Base-by-base conservation (phyloP, 2,113 vertebrate species). In the Arenaria interpres region DNA sequence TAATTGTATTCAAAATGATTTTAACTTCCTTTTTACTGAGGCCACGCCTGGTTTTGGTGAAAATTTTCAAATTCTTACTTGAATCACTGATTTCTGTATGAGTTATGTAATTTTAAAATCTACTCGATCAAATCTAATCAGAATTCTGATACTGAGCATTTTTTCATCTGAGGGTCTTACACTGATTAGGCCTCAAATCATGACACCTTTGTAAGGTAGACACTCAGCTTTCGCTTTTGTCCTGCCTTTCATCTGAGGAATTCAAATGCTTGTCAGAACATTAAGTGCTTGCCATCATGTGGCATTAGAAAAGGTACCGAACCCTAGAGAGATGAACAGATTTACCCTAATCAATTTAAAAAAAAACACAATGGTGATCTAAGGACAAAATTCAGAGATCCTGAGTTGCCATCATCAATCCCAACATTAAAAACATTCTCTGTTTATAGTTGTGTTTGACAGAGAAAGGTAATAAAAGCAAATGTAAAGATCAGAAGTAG, bases 151-250 rank as follows among this genome's bases (percentile, higher is more conserved):
- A 59, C 30, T 54, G 43, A 79, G n/a, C 67, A 74, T 9, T 72
- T 88, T 90, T 78, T 82, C 50, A 33, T 87, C 57, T 85, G 54
- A 74, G 66, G 66, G 12, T 56, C 33, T 93, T 53, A 62, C 35
- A 32, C 57, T 83, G 72, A 91, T 94, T 90, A 83, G 57, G n/a
- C 71, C 43, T 72, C 54, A 85, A 89, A 82, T 93, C 85, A 62
- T 2, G 10, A 41, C n/a, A 82, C 35, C 87, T 95, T 95, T 89
- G 35, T 82, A 85, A 69, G 35, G 35, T 2, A 82, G 60, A 4
- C 75, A 48, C 53, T 79, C 64, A 92, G 53, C 43, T 85, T 90
- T 92, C 87, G 57, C 56, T 75, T 92, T 54, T 19, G 12, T 64
- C 33, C 43, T 87, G 43, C 33, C 57, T 96, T 94, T 91, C 53